Base-by-base conservation (phyloP, 2,113 vertebrate species). In the Salvelinus fontinalis region DNA sequence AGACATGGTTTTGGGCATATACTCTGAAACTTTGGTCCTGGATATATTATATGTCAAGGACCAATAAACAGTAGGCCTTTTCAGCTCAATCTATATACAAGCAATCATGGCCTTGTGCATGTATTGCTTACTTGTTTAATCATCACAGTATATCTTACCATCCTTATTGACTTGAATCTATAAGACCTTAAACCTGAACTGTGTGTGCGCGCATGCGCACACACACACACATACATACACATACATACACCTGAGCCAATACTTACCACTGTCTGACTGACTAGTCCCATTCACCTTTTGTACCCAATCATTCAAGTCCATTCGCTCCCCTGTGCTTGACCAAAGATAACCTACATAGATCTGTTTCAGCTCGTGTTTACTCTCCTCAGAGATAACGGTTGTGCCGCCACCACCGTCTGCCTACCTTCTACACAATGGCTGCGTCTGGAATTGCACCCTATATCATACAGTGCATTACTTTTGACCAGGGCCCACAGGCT, bases 311-410 rank as follows among this genome's bases (percentile, higher is more conserved):
- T 78, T 80, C 48, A 84, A 76, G 66, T 83, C 76, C 70, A 76
- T 81, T 81, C 77, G 79, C 82, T 85, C 80, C 12, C 84, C 82
- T 82, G 81, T 83, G 82, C 87, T 93, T 81, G 83, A 94, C 93
- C 93, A 94, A 94, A 94, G 93, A 93, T 90, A 88, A 89, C 90
- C 85, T 67, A 3, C 51, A 79, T 83, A 74, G 89, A 89, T 84
- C 79, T 75, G 75, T 67, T 84, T 86, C 70, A 57, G 70, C 67
- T 34, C 27, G 62, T 89, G 90, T 92, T 92, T 90, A 87, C 90
- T 79, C 79, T 87, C 75, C 78, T 75, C 57, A 64, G 72, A 65
- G 84, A 88, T 81, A 86, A 83, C 78, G 59, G 69, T 76, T 70
- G 75, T 87, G 84, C 88, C 86, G 87, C 82, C 84, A 4, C 82